Conservation (phyloP, 2,113 vertebrate genomes). For the Neodontobutis hainanensis region DNA sequence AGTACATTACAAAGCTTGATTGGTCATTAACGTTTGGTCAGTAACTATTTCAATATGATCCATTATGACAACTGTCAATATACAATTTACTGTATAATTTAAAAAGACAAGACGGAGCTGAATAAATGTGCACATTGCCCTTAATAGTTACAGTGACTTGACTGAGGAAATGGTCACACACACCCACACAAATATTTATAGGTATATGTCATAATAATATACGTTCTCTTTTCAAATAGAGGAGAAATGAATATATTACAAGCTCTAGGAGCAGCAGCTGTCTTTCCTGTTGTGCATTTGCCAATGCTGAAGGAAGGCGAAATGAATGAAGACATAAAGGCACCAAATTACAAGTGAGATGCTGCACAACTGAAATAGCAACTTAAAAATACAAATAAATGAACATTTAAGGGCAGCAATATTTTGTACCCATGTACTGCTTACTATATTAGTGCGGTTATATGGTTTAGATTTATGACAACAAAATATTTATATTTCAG, state of each 20-base stretch:
- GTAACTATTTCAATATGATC: neutral
- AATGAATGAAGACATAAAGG: conserved; percentile 88
- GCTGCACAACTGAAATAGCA: conserved; percentile 70
- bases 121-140: conserved; percentile 5
- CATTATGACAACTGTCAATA: neutral
- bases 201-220: conserved; percentile 74
- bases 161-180: conserved; percentile 11
- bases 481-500: neutral
- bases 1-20: neutral
- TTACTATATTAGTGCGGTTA: conserved; percentile 1
- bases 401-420: conserved; percentile 20
- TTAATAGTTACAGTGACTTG: conserved; percentile 20
- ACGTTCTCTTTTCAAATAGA: conserved; percentile 76
- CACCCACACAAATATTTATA: conserved; percentile 65
- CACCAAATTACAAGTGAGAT: conserved; percentile 85
- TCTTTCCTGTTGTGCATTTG: conserved; percentile 81
- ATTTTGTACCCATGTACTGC: neutral
- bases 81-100: neutral
- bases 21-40: neutral
- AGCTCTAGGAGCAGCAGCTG: conserved; percentile 89
- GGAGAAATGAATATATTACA: conserved; percentile 89
- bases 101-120: neutral
- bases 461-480: neutral
- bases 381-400: conserved; percentile 26
- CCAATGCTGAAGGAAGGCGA: conserved; percentile 86